Conservation (phyloP, 2,888 invertebrate species). For the Nectonema munidae region DNA sequence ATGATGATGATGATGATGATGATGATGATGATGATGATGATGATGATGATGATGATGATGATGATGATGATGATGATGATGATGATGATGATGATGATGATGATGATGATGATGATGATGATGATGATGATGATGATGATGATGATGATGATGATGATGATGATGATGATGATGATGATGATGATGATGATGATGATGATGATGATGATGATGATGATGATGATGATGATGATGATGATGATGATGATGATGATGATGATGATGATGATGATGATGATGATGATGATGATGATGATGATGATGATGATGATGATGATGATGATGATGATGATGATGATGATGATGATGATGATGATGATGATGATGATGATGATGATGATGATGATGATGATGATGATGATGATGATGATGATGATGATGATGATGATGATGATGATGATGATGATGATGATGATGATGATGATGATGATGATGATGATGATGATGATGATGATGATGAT, state of each 20-base stretch:
- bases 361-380: conserved; percentile 12
- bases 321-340: conserved; percentile 14
- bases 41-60: conserved; percentile 14
- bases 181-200: conserved; percentile 14
- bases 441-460: conserved; percentile 13
- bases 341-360: conserved; percentile 14
- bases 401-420: conserved; percentile 14
- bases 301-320: conserved; percentile 14
- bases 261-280: conserved; percentile 14
- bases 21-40: conserved; percentile 14
- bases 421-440: conserved; percentile 13
- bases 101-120: conserved; percentile 14
- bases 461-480: conserved; percentile 14
- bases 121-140: conserved; percentile 13
- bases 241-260: conserved; percentile 14
- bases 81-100: conserved; percentile 14
- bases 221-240: conserved; percentile 13
- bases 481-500: conserved; percentile 14
- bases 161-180: conserved; percentile 14
- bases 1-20: conserved; percentile 14
- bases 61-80: conserved; percentile 12
- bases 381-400: conserved; percentile 14
- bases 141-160: conserved; percentile 13
- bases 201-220: conserved; percentile 13
- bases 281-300: conserved; percentile 12